Conservation (phyloP, 2,797 vertebrate genomes). For the Hydrophis major region DNA sequence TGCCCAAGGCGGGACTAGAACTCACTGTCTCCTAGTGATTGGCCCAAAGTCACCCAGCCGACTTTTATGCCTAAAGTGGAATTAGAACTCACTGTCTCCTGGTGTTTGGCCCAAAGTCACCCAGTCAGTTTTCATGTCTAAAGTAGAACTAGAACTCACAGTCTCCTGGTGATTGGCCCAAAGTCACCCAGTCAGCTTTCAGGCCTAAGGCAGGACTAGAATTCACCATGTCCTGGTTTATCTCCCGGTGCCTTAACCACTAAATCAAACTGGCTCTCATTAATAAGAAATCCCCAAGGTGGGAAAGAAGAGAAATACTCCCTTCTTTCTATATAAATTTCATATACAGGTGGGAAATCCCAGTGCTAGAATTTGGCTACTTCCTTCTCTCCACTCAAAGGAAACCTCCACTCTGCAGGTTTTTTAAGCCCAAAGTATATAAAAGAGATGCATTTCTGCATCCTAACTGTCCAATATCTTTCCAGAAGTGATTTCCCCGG, state of each 20-base stretch:
- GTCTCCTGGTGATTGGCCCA: fast-evolving
- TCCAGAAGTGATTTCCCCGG: neutral
- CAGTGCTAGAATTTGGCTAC: neutral
- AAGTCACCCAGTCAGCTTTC: too few species aligned
- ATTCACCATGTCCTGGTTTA: too few species aligned
- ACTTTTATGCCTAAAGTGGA: fast-evolving
- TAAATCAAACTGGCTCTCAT: neutral
- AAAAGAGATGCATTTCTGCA: neutral
- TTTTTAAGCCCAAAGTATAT: neutral
- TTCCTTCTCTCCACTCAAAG: neutral
- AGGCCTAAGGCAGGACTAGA: too few species aligned
- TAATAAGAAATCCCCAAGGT: neutral
- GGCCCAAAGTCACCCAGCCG: too few species aligned
- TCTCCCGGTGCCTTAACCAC: too few species aligned
- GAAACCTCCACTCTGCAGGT: neutral
- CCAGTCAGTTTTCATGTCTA: fast-evolving
- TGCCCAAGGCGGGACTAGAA: too few species aligned
- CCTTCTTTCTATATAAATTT: too few species aligned
- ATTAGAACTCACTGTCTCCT: neutral
- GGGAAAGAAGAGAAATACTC: fast-evolving
- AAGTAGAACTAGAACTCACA: fast-evolving
- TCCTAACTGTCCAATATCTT: neutral
- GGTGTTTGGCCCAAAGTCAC: neutral
- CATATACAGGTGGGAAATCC: neutral
- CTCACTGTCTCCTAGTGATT: too few species aligned